These are phyloP conservation scores for Rhabdornis inornatus DNA, from an alignment of 2,113 vertebrate species.

Conservation along the genomic window DNA sequence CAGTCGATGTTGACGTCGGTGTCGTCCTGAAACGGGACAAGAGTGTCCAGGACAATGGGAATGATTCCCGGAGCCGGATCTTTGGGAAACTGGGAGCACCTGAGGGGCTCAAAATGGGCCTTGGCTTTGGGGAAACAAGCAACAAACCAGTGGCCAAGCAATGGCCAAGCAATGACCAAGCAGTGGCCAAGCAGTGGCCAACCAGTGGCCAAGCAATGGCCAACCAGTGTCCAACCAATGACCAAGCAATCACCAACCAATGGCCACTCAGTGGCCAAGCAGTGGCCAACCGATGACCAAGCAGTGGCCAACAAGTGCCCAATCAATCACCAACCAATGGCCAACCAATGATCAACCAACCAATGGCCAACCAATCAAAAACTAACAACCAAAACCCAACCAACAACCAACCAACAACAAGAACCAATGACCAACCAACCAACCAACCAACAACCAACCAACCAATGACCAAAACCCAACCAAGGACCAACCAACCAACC, in stretches of 20 bases:
- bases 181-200: background rate
- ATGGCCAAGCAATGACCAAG: no score
- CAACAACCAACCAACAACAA: background rate
- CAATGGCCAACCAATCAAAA: fast-evolving
- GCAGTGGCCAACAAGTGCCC: fast-evolving
- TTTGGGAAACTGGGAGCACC: background rate
- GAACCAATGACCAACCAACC: no score
- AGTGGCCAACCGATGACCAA: background rate
- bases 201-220: no score
- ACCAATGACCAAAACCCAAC: background rate
- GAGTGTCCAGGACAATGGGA: fast-evolving
- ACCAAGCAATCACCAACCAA: no score
- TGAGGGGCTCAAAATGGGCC: fast-evolving
- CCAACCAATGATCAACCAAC: no score
- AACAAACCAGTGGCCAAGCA: background rate
- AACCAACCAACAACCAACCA: background rate
- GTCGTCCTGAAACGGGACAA: conserved; percentile 74
- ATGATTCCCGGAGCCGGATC: fast-evolving
- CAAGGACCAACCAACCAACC: background rate
- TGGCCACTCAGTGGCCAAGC: no score
- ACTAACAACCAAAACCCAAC: fast-evolving
- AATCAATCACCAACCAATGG: background rate
- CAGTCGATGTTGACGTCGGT: conserved; percentile 88
- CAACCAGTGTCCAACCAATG: background rate
- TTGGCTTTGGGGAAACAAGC: background rate